Evolutionary conservation across 2,888 invertebrate species (phyloP).

Genomic region (Acleris emargana): DNA sequence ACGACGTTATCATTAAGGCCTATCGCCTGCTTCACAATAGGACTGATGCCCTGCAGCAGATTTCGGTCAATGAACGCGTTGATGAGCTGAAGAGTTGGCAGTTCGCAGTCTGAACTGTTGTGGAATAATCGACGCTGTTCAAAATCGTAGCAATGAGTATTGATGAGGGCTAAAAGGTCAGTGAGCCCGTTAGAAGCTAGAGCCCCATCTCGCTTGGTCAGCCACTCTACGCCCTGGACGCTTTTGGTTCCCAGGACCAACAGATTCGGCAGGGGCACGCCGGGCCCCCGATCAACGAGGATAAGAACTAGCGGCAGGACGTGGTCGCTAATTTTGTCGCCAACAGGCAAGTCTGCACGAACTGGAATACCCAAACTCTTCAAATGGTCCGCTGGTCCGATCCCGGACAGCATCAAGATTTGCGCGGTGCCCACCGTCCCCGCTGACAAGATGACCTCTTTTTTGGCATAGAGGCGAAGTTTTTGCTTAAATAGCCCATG

Average conservation of each 20-base stretch:
- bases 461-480: constrained; percentile 49
- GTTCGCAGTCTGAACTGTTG: constrained; percentile 50
- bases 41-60: constrained; percentile 39
- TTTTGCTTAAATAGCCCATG: constrained; percentile 33
- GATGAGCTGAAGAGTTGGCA: constrained; percentile 59
- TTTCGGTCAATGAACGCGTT: constrained; percentile 52
- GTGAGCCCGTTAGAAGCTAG: constrained; percentile 59
- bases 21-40: constrained; percentile 41
- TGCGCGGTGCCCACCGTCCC: constrained; percentile 64
- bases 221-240: constrained; percentile 42
- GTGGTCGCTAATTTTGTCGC: constrained; percentile 61
- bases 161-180: constrained; percentile 54
- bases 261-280: constrained; percentile 31
- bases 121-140: constrained; percentile 43
- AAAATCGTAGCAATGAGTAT: constrained; percentile 59
- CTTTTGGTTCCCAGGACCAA: constrained; percentile 31
- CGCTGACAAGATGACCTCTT: constrained; percentile 64
- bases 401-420: constrained; percentile 63
- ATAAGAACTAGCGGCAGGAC: constrained; percentile 49
- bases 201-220: constrained; percentile 47
- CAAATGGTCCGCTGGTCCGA: constrained; percentile 60
- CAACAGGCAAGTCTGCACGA: constrained; percentile 57
- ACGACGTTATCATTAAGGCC: constrained; percentile 45
- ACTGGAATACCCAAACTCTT: constrained; percentile 49
- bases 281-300: constrained; percentile 46